Base-by-base conservation (phyloP, 2,888 invertebrate species). In the Rotaria socialis region DNA sequence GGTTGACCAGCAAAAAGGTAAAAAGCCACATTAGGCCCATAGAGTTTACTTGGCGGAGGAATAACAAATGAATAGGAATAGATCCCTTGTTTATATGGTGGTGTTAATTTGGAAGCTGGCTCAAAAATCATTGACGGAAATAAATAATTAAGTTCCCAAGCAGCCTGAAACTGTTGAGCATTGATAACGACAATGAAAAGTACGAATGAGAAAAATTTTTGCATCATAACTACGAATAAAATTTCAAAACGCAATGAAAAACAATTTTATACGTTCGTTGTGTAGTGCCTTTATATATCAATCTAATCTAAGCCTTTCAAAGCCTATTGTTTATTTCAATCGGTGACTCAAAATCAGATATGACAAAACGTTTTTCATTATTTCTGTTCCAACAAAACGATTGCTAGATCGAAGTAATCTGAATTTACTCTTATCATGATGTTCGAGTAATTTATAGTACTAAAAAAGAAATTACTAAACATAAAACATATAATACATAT, bases 61-160 rank as follows among this genome's bases (percentile, higher is more conserved):
- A 80, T 24, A 80, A 8, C n/a, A 19, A 80, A 47, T 24, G 80
- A 47, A 47, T 80, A 80, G 3, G 10, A 47, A 47, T 80, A 80
- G 10, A 24, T 47, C 0, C 43, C 24, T 6, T 3, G 10, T 80
- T 43, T 22, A n/a, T 80, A 80, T 43, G 22, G 43, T 10, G 80
- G 80, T 80, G 80, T 43, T 43, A 80, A 47, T 47, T 43, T 80
- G 1, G 47, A 8, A 22, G 80, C 80, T 47, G 80, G 80, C 16
- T 80, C 80, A 7, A 22, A 10, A 47, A 80, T 47, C 80, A 80
- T 80, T 10, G 80, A 80, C 14, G 80, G 80, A 47, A 80, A 80
- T 47, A 80, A 47, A 80, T 22, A 43, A n/a, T 80, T 5, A 11
- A 80, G 24, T 80, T 80, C 43, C 24, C 7, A 47, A 47, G 24